Base-by-base conservation (phyloP, 2,113 vertebrate species). In the Oreotragus oreotragus region DNA sequence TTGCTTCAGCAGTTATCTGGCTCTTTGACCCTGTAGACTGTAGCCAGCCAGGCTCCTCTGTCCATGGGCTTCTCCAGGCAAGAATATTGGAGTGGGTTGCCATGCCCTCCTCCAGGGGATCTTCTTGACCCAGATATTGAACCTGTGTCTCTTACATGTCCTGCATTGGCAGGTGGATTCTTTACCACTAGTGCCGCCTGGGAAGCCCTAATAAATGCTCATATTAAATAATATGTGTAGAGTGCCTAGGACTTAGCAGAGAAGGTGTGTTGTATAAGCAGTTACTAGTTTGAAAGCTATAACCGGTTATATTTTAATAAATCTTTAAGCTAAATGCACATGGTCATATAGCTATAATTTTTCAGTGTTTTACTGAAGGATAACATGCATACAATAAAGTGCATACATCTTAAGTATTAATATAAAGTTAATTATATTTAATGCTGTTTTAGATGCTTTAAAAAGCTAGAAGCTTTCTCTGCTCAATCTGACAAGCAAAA, bases 391-490 rank as follows among this genome's bases (percentile, higher is more conserved):
- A 90, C 30, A 85, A 66, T 62, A 88, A 84, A 57, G 36, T 84
- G 6, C 36, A 94, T 53, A 36, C 3, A 49, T 88, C 45, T 57
- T 81, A 93, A 76, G 14, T 57, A 30, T 88, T 88, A 53, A 91
- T 85, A 43, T 77, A 91, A 47, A 91, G 81, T 83, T 90, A 76
- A 92, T 94, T 94, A 39, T 45, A 39, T 77, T 90, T 94, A 85
- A 62, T 49, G 9, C 6, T 85, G 17, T 45, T 88, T 93, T 88
- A 77, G 60, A n/a, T 57, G 27, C 77, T 77, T 93, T 58, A 84
- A 17, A 97, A 91, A 93, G 36, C 39, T 23, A 93, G 36, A 55
- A 14, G 23, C 10, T 95, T 96, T 93, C 55, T 95, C 57, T 92
- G 55, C 39, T 83, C 58, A 92, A 16, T 77, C 30, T 86, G 47